Evolutionary conservation across 2,113 vertebrate genomes (phyloP), one percentile per base, ranked within the genome.

Genomic region (Fregata magnificens): DNA sequence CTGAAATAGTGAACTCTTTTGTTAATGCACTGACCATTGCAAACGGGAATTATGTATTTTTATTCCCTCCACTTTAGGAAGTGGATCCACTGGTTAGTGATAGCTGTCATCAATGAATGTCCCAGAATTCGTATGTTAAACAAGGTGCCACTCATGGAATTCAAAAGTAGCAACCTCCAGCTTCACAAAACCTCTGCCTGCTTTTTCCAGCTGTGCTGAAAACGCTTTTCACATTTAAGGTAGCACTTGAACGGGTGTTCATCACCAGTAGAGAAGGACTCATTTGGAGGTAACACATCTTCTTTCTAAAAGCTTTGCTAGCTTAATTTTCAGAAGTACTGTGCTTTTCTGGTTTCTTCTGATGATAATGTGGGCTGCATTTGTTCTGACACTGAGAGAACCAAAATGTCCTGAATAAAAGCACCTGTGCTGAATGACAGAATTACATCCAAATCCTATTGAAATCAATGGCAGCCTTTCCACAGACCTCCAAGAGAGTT

Each of bases 181-280:
- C 62, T 90, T 78, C 47, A 86, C 4, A 26, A 90, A 90, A 69
- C 44, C 50, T 66, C 42, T 88, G n/a, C 32, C n/a, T 86, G 14
- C 31, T 86, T 92, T 91, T 86, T 88, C 82, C 55, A 88, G 40
- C 88, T 83, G 82, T 66, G 79, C 63, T 86, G 72, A 93, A 92
- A 95, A 40, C 13, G 20, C 36, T 67, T 74, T 81, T 55, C n/a
- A 38, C 67, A 4, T 81, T 92, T 83, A 58, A 85, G 9, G 34
- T 62, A 58, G 9, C 47, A 63, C 55, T 91, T 82, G 63, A 94
- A 45, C 58, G 44, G 62, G 32, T 58, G 59, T 52, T 92, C 82
- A 85, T 53, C 52, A 89, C 69, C 44, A 69, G 74, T 29, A 86
- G 44, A 82, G 38, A 47, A 91, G 45, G 70, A 90, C 32, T 82